Evolutionary conservation across 2,888 invertebrate species (phyloP).

Genomic region (Volucella zonaria): DNA sequence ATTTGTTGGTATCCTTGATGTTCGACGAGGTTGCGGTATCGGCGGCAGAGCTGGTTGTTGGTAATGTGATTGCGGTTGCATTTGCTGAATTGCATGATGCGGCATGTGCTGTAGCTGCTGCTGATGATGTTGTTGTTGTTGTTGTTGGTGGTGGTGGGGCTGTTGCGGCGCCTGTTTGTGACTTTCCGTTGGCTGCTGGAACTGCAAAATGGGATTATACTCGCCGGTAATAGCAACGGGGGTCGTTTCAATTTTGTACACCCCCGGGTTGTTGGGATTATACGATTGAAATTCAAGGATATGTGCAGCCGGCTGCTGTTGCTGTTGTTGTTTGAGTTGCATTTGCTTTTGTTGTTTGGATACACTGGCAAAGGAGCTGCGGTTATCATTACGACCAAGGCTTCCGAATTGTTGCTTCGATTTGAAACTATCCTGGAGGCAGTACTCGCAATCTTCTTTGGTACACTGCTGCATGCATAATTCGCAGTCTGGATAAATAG

Average conservation of each 20-base stretch:
- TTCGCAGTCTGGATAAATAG: conserved; percentile 80
- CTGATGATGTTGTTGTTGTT: conserved; percentile 57
- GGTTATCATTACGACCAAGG: conserved; percentile 67
- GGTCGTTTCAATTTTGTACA: conserved; percentile 82
- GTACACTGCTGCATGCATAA: conserved; percentile 82
- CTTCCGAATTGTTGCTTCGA: conserved; percentile 73
- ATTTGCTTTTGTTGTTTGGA: conserved; percentile 61
- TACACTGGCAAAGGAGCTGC: conserved; percentile 51
- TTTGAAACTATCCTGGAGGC: conserved; percentile 75
- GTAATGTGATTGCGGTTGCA: conserved; percentile 68
- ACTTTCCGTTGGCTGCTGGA: conserved; percentile 77
- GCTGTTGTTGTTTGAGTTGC: conserved; percentile 55
- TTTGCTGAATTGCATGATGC: conserved; percentile 65
- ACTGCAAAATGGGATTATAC: conserved; percentile 81
- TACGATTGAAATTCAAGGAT: conserved; percentile 82
- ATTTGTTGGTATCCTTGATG: conserved; percentile 57
- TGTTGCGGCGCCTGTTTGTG: conserved; percentile 75
- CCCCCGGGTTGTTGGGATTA: conserved; percentile 82
- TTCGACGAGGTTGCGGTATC: conserved; percentile 65
- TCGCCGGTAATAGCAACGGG: conserved; percentile 82
- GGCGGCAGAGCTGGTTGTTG: conserved; percentile 65
- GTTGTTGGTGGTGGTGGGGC: conserved; percentile 68
- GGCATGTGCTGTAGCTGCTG: conserved; percentile 75
- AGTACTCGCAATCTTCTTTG: conserved; percentile 81
- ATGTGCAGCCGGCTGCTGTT: conserved; percentile 77